A percentile compares a stretch with the other conserved stretches of the same genome.
These are phyloP conservation scores for Bombus vancouverensis DNA, from an alignment of 1,140 invertebrate genomes.

Conservation along the genomic window DNA sequence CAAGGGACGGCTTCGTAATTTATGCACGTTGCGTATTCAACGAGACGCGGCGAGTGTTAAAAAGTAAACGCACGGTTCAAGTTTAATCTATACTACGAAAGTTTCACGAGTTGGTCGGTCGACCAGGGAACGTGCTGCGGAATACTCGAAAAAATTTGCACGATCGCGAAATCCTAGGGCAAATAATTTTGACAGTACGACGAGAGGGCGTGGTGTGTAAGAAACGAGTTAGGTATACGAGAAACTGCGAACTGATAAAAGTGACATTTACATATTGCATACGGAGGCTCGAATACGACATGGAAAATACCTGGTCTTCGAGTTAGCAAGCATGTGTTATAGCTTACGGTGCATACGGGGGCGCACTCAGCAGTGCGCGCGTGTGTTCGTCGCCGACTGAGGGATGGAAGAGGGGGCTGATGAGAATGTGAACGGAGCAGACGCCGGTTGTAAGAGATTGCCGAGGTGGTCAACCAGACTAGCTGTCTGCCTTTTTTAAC, in stretches of 20 bases:
- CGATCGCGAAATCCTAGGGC: neutral
- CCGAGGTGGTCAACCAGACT: constrained; percentile 71
- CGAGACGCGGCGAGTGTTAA: constrained; percentile 11
- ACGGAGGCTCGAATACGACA: constrained; percentile 18
- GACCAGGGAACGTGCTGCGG: no score
- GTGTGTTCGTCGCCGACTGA: constrained; percentile 48
- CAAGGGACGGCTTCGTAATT: constrained; percentile 12
- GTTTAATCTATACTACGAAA: constrained; percentile 28
- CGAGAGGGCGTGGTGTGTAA: neutral
- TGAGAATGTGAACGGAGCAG: constrained; percentile 64
- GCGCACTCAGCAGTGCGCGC: constrained; percentile 37
- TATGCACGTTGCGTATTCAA: neutral
- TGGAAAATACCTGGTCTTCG: constrained; percentile 30
- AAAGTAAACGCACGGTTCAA: constrained; percentile 17
- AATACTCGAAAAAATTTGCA: neutral
- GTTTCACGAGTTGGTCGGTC: neutral
- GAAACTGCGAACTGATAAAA: constrained; percentile 22
- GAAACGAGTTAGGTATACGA: neutral
- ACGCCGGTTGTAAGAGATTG: constrained; percentile 66
- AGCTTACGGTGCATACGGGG: constrained; percentile 40
- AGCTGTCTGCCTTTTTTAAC: constrained; percentile 43
- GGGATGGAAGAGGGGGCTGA: constrained; percentile 51
- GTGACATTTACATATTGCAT: constrained; percentile 1
- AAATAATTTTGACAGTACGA: constrained; percentile 23
- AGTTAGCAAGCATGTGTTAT: constrained; percentile 57